Conservation (phyloP, 1,140 invertebrate species). For the Drosophila biarmipes region DNA sequence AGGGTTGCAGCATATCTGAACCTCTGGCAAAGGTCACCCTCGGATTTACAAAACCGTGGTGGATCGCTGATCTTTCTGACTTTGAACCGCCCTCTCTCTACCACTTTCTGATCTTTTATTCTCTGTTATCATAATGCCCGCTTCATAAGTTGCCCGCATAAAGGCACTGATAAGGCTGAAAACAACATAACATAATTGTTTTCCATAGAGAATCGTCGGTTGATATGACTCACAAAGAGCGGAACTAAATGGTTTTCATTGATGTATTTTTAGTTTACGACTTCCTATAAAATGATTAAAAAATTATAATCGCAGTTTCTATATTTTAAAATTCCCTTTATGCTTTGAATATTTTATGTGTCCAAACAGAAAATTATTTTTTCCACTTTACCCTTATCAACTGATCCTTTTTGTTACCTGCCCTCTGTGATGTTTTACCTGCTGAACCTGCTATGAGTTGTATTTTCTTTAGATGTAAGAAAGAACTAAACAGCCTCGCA, state of each 20-base stretch:
- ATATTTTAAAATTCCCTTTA: neutral
- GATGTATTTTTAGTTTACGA: constrained; percentile 1
- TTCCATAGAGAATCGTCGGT: constrained; percentile 26
- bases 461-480: neutral
- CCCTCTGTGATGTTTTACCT: constrained; percentile 14
- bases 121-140: constrained; percentile 56
- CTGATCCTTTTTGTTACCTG: constrained; percentile 18
- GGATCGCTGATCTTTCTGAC: constrained; percentile 14
- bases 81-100: constrained; percentile 8
- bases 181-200: constrained; percentile 47
- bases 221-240: constrained; percentile 57
- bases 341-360: neutral
- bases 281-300: neutral
- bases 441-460: neutral
- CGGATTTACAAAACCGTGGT: constrained; percentile 29
- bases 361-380: neutral
- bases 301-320: neutral
- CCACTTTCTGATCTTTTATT: constrained; percentile 4
- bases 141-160: constrained; percentile 60
- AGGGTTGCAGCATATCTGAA: constrained; percentile 33
- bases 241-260: constrained; percentile 43
- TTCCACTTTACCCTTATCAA: neutral
- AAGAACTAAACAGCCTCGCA: neutral
- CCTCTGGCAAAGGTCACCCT: constrained; percentile 43
- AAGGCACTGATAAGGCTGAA: constrained; percentile 47